Conservation (phyloP, 2,113 vertebrate species). For the Ptilorrhoa leucosticta region DNA sequence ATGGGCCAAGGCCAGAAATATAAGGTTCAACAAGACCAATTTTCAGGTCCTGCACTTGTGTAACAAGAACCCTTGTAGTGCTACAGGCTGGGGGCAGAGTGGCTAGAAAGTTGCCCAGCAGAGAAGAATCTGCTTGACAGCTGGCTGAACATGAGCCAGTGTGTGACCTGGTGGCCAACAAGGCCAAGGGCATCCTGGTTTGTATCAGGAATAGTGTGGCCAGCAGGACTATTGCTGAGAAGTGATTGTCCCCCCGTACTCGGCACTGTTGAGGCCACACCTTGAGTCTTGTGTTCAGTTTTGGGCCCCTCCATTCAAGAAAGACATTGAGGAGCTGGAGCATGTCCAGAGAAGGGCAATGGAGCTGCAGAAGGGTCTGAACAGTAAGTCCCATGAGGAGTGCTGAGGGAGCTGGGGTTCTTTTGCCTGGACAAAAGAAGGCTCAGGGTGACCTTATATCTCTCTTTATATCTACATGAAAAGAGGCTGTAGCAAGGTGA, state of each 20-base stretch:
- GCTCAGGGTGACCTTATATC: background rate
- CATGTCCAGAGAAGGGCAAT: accelerated
- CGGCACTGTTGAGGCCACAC: accelerated
- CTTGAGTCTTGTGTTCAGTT: accelerated
- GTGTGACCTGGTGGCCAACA: background rate
- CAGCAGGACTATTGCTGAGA: background rate
- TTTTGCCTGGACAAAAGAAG: background rate
- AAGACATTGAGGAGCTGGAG: background rate
- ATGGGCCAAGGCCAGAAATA: no score
- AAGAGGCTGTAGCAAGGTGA: background rate
- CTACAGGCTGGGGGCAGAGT: background rate
- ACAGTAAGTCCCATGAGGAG: background rate
- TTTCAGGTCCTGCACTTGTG: background rate
- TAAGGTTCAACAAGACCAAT: background rate
- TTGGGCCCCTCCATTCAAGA: background rate
- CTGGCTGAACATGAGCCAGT: background rate
- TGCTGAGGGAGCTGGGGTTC: background rate
- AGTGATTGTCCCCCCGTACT: background rate
- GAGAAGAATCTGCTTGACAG: background rate
- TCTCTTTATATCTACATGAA: background rate
- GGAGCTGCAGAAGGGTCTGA: background rate
- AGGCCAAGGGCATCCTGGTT: background rate
- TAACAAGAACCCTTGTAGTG: background rate
- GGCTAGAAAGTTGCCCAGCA: background rate
- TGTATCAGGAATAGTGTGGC: background rate